phyloP scores from a whole-genome alignment of 2,797 vertebrate genomes.

The Okamejei kenojei region DNA sequence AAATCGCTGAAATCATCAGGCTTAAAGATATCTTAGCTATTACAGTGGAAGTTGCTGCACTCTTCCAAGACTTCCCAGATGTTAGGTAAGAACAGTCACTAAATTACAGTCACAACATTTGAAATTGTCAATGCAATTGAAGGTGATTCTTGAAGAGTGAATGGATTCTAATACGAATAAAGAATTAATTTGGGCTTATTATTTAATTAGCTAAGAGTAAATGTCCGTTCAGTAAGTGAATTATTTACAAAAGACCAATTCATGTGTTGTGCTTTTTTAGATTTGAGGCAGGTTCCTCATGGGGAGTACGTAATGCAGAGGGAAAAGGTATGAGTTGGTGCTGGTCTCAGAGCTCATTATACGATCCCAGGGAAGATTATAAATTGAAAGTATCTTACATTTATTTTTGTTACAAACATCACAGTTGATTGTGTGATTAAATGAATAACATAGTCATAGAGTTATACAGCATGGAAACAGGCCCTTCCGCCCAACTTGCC shows the following conservation, averaged over 20 bases:
- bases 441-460: not conserved
- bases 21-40: constrained; percentile 67
- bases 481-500: too few species aligned
- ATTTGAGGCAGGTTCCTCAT: not conserved
- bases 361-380: not conserved
- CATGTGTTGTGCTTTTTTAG: not conserved
- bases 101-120: not conserved
- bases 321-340: not conserved
- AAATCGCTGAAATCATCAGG: constrained; percentile 65
- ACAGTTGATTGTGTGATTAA: not conserved
- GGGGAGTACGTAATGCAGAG: too few species aligned
- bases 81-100: constrained; percentile 63
- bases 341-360: not conserved
- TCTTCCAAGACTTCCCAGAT: constrained; percentile 64
- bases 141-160: not conserved
- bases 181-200: not conserved
- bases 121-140: not conserved
- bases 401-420: not conserved
- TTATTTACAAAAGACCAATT: not conserved
- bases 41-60: constrained; percentile 68
- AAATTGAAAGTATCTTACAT: not conserved
- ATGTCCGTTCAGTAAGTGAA: not conserved
- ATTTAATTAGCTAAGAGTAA: not conserved
- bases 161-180: not conserved
- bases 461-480: too few species aligned